Evolutionary conservation across 2,113 vertebrate species (phyloP).

Genomic region (Ceyx cyanopectus): DNA sequence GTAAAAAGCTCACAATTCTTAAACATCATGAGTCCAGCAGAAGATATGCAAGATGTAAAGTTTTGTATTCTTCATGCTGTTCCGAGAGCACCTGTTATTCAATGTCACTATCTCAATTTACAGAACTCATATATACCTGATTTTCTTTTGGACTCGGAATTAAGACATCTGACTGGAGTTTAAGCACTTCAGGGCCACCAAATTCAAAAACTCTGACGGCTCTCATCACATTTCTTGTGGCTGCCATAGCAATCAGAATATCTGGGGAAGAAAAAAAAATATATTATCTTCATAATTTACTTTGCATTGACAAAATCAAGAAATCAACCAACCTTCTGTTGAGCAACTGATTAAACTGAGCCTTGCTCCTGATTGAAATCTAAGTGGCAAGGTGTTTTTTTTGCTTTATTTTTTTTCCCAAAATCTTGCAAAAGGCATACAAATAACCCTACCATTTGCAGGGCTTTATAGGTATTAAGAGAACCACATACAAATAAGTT

Average conservation of each 20-base stretch:
- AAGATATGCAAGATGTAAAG: rapidly evolving
- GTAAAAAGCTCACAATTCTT: too few species aligned
- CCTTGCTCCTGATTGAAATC: slow-evolving; percentile 9
- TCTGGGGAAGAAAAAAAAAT: background rate
- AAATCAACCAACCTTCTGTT: slow-evolving; percentile 16
- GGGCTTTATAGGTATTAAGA: background rate
- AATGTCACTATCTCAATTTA: background rate
- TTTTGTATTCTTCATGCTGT: background rate
- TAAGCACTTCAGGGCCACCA: slow-evolving; percentile 88
- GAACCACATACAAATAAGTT: background rate
- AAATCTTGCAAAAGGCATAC: slow-evolving; percentile 37
- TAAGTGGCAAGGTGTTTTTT: background rate
- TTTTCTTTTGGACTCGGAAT: slow-evolving; percentile 81
- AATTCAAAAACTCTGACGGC: slow-evolving; percentile 89
- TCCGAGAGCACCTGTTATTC: background rate
- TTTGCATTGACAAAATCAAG: background rate
- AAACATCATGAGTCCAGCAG: rapidly evolving
- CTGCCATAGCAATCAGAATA: slow-evolving; percentile 75
- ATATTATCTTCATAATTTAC: background rate
- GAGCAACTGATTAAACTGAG: slow-evolving; percentile 19
- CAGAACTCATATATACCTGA: slow-evolving; percentile 77
- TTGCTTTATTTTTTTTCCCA: background rate
- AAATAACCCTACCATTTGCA: background rate
- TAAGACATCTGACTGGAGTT: slow-evolving; percentile 75
- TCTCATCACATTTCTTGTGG: slow-evolving; percentile 83